Evolutionary conservation across 2,888 invertebrate species (phyloP).

Genomic region (Seira ritae): DNA sequence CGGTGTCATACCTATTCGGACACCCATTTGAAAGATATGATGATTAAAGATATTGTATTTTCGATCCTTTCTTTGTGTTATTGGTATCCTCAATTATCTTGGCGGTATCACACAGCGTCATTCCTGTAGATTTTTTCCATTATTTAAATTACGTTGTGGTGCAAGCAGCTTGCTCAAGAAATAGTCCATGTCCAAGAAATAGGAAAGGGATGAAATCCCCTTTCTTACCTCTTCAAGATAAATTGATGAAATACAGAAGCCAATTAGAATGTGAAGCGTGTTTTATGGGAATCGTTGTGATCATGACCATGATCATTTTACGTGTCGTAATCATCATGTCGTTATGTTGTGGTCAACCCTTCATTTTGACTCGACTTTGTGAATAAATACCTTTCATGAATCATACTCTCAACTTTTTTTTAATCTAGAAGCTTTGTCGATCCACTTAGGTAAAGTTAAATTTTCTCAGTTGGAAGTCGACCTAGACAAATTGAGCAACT

Average conservation of each 20-base stretch:
- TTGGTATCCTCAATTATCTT: not conserved
- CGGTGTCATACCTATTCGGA: too few relatives aligned
- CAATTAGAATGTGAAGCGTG: too few relatives aligned
- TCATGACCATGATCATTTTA: constrained; percentile 3
- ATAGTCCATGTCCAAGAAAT: not conserved
- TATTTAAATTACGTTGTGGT: constrained; percentile 6
- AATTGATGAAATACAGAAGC: constrained; percentile 34
- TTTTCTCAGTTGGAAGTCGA: constrained; percentile 60
- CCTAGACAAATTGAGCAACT: constrained; percentile 66
- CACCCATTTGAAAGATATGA: too few relatives aligned
- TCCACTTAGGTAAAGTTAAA: constrained; percentile 39
- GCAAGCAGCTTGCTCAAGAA: constrained; percentile 3
- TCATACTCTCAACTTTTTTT: constrained; percentile 11
- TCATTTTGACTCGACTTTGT: constrained; percentile 4
- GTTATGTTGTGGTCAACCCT: constrained; percentile 15
- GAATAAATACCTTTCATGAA: not conserved
- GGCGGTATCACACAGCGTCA: constrained; percentile 15
- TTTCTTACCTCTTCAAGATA: constrained; percentile 17
- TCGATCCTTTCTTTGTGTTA: constrained; percentile 7
- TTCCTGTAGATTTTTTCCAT: not conserved
- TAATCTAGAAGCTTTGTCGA: not conserved
- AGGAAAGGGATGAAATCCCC: not conserved
- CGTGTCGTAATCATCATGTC: constrained; percentile 12
- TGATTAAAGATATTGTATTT: too few relatives aligned
- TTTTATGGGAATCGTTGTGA: not conserved